phyloP scores from a whole-genome alignment of 2,113 vertebrate genomes.

The Verasper variegatus region DNA sequence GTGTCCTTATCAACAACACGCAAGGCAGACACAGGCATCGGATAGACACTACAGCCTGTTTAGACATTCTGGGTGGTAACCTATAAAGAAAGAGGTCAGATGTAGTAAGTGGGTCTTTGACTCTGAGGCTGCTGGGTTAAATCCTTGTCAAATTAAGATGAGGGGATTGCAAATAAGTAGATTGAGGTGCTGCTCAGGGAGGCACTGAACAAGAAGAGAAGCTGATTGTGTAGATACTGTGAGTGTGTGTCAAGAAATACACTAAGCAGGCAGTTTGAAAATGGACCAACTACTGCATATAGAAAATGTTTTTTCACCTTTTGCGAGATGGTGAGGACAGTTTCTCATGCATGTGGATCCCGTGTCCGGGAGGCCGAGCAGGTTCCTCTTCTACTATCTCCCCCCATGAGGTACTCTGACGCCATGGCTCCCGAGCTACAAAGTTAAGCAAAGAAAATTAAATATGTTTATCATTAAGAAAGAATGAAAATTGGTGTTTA shows the following conservation, averaged over 20 bases:
- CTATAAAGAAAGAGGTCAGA: slow-evolving; percentile 35
- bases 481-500: neutral
- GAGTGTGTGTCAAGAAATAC: slow-evolving; percentile 1
- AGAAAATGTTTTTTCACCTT: slow-evolving; percentile 81
- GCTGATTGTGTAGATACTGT: neutral
- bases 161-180: slow-evolving; percentile 11
- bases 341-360: slow-evolving; percentile 99
- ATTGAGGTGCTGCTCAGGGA: slow-evolving; percentile 10
- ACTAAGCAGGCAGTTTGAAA: neutral
- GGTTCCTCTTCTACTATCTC: slow-evolving; percentile 98
- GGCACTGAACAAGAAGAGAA: slow-evolving; percentile 4
- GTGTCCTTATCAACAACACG: slow-evolving; percentile 26
- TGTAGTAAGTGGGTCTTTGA: slow-evolving; percentile 41
- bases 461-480: neutral
- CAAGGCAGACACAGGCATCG: slow-evolving; percentile 14
- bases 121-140: slow-evolving; percentile 33
- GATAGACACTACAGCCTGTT: slow-evolving; percentile 31
- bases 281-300: neutral
- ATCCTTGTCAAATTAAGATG: slow-evolving; percentile 40
- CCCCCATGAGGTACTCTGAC: slow-evolving; percentile 97
- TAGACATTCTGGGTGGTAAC: slow-evolving; percentile 43
- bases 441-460: neutral
- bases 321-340: slow-evolving; percentile 96
- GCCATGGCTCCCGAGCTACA: slow-evolving; percentile 94
- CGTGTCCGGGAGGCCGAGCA: slow-evolving; percentile 94